These are phyloP conservation scores for Tachina grossa DNA, from an alignment of 2,888 invertebrate species.

Conservation along the genomic window DNA sequence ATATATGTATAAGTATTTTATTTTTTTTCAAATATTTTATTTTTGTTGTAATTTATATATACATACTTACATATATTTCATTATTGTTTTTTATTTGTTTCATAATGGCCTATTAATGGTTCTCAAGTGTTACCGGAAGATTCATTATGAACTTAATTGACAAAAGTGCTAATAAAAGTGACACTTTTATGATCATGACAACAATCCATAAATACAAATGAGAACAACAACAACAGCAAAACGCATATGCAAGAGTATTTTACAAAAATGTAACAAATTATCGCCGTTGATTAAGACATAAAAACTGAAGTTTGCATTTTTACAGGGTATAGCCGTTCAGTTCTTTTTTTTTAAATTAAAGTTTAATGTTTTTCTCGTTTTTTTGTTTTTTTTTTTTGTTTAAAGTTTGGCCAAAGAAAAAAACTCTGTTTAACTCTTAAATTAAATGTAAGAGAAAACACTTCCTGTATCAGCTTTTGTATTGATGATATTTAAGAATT, in stretches of 20 bases:
- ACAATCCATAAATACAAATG: slow-evolving; percentile 52
- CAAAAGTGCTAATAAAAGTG: slow-evolving; percentile 71
- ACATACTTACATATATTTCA: background rate
- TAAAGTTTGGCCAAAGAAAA: background rate
- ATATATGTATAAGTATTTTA: background rate
- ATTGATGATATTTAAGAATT: background rate
- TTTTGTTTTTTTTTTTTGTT: background rate
- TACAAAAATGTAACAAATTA: slow-evolving; percentile 22
- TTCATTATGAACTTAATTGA: slow-evolving; percentile 71
- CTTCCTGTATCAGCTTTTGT: background rate
- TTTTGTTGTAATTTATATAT: slow-evolving; percentile 48
- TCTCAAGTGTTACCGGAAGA: slow-evolving; percentile 71
- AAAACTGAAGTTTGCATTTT: slow-evolving; percentile 25
- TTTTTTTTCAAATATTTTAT: slow-evolving; percentile 16
- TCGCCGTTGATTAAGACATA: slow-evolving; percentile 23
- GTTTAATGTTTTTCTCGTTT: background rate
- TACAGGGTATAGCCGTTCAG: background rate
- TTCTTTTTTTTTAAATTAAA: background rate
- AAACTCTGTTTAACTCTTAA: background rate
- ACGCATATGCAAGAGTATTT: slow-evolving; percentile 23
- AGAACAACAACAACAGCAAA: slow-evolving; percentile 12
- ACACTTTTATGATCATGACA: slow-evolving; percentile 68
- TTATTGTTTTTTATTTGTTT: slow-evolving; percentile 37
- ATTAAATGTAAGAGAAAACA: background rate
- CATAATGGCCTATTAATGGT: slow-evolving; percentile 69